Evolutionary conservation across 2,113 vertebrate genomes (phyloP), one percentile per base, ranked within the genome.

Genomic region (Lates calcarifer): DNA sequence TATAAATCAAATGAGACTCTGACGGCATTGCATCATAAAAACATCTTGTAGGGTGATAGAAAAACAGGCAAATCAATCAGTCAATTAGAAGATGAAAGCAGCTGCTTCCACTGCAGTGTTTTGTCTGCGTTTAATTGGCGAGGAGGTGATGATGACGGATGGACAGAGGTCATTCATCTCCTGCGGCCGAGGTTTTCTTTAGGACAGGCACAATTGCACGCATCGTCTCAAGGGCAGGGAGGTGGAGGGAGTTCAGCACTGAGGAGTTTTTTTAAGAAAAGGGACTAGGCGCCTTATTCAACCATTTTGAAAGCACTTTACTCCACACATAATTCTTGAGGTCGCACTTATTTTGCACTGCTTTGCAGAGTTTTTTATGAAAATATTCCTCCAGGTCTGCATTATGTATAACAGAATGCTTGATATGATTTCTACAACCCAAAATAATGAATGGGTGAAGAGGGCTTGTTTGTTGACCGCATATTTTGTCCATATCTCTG

Each of bases 1-100:
- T 77, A 69, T 85, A 87, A 92, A 90, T 93, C 74, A 90, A 87
- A 74, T 39, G 20, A 37, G 83, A 69, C 62, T 60, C 39, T 64
- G 49, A 65, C 28, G 31, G 43, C 51, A 60, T 68, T 13, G 18
- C 37, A 45, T 85, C 76, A 83, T 83, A 70, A 82, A 86, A 72
- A 45, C 70, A 72, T 83, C 72, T 61, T 69, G 76, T 24, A 60
- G 37, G 56, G 26, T 69, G 75, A 83, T 43, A 35, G 73, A 71
- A 79, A 86, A 87, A 77, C 33, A 17, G 47, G 45, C 41, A 64
- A 86, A 87, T 89, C 82, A 87, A 87, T 91, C 86, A 73, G 61
- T 74, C 85, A 85, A 79, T 89, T 82, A 87, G 73, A 55, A 78
- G 84, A 87, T 84, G 85, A 88, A 89, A 89, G 79, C 79, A 66